Evolutionary conservation across 2,113 vertebrate species (phyloP), one percentile per base, ranked within the genome.

Genomic region (Macrotus californicus): DNA sequence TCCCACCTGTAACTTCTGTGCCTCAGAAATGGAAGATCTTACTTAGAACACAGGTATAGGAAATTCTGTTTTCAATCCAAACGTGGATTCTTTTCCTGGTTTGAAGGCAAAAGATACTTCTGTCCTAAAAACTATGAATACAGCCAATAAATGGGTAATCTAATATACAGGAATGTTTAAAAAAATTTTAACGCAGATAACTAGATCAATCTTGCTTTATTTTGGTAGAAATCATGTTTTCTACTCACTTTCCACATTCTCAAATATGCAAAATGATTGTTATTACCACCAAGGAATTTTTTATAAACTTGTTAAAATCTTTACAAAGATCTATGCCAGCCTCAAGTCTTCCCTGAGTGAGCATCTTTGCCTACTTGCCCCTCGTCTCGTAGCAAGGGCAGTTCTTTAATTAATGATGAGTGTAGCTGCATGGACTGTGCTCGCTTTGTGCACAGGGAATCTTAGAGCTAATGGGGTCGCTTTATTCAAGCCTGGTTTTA

Each of bases 181-280:
- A 43, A 31, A 41, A 39, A 46, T 80, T 82, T 67, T 39, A 94
- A 96, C 87, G 18, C 82, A 61, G 34, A 79, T 66, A 77, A 43
- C 75, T 48, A 92, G 14, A 7, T 93, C 14, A 93, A 90, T 70
- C 21, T 92, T 69, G 31, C 48, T 97, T 95, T 91, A 87, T 88
- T 95, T 96, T 93, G 41, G 1, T 66, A 90, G 61, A 67, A 95
- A 89, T 4, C 16, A 73, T 24, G 2, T 82, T 70, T 16, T 96
- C 15, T 92, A 24, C 93, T 94, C 59, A 39, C 29, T 5, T 64
- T 77, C 66, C 61, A 91, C 29, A 52, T 84, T 70, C 70, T 73
- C 54, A 90, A 70, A 92, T 41, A 39, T 5, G 41, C 18, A 48
- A 50, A 59, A 39, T 52, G 10, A 79, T 56, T 34, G n/a, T 90